Percentiles rank a stretch among this genome's conserved stretches.
Conservation (phyloP, 2,888 invertebrate species). For the Kryphioiulus occultus region DNA sequence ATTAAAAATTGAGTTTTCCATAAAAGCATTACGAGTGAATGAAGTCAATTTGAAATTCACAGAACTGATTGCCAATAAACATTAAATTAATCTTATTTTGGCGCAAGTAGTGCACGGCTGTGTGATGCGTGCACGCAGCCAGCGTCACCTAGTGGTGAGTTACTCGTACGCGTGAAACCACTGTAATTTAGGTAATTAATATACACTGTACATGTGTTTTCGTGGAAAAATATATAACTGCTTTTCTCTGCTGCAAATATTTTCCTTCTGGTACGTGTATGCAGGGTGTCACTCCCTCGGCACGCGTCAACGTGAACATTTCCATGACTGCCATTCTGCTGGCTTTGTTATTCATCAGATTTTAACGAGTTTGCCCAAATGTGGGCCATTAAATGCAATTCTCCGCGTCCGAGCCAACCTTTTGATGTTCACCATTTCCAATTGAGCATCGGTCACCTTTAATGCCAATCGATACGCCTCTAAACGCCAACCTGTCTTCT, state of each 20-base stretch:
- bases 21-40: too few relatives aligned
- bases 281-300: not conserved
- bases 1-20: too few relatives aligned
- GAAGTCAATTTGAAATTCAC: too few relatives aligned
- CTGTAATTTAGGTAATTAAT: too few relatives aligned
- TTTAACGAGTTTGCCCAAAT: constrained; percentile 18
- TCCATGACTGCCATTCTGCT: not conserved
- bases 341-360: constrained; percentile 40
- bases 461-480: constrained; percentile 35
- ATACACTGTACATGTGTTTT: not conserved
- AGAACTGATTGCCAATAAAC: too few relatives aligned
- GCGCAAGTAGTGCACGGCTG: too few relatives aligned
- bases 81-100: too few relatives aligned
- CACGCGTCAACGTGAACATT: not conserved
- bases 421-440: constrained; percentile 28
- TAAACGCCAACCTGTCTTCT: constrained; percentile 34
- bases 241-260: not conserved
- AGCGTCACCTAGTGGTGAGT: not conserved
- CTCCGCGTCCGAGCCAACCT: not conserved
- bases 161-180: not conserved
- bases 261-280: not conserved
- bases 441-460: constrained; percentile 29
- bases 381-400: not conserved
- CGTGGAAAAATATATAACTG: too few relatives aligned
- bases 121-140: not conserved